These are phyloP conservation scores for Piscicola geometra DNA, from an alignment of 2,888 invertebrate species.

Conservation along the genomic window DNA sequence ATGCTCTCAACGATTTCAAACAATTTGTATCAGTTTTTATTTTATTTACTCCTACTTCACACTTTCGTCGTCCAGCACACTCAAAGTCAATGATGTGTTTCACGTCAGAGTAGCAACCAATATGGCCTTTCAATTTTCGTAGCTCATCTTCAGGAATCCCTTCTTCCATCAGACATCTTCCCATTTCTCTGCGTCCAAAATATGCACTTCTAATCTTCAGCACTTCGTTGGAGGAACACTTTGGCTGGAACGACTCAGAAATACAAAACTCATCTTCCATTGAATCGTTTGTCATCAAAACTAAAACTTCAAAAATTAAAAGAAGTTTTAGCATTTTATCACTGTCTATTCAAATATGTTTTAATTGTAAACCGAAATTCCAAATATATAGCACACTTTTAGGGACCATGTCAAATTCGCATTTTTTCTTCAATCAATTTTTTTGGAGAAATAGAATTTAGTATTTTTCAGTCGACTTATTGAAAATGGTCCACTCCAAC, in stretches of 20 bases:
- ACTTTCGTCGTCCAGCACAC: conserved; percentile 10
- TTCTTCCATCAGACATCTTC: conserved; percentile 18
- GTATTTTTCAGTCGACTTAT: no score
- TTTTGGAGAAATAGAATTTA: no score
- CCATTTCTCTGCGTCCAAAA: conserved; percentile 28
- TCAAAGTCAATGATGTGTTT: conserved; percentile 20
- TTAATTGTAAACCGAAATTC: no score
- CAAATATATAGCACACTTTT: no score
- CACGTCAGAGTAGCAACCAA: conserved; percentile 27
- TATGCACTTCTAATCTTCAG: conserved; percentile 22
- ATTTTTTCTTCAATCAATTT: no score
- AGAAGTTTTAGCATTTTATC: no score
- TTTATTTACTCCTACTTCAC: conserved; percentile 11
- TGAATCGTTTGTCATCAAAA: background rate
- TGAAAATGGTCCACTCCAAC: no score
- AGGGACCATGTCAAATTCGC: no score
- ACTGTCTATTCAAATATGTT: no score
- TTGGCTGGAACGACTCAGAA: background rate
- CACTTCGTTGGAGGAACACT: conserved; percentile 13
- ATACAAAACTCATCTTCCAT: background rate
- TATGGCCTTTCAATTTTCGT: background rate
- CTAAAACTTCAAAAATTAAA: background rate
- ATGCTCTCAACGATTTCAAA: background rate
- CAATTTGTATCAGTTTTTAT: conserved; percentile 14
- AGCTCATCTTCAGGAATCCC: no score